Percentiles rank a stretch among this genome's conserved stretches.
These are phyloP conservation scores for Pachydiplax longipennis DNA, from an alignment of 2,888 invertebrate genomes.

Conservation along the genomic window DNA sequence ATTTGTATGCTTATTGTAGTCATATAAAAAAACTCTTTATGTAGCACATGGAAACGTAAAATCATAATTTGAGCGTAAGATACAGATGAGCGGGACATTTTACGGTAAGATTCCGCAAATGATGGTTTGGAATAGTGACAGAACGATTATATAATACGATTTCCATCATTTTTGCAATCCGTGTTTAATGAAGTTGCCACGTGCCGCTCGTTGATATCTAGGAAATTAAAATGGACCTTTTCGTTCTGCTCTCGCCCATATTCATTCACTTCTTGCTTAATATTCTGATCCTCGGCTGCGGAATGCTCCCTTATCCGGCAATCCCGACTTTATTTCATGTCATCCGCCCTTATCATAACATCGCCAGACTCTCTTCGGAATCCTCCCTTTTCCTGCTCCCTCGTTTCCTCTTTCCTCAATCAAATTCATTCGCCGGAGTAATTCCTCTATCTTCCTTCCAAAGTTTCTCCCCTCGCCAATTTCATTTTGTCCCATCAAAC, in stretches of 20 bases:
- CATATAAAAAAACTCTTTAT: no score
- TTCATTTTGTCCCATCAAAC: neutral
- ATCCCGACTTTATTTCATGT: neutral
- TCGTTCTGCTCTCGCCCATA: neutral
- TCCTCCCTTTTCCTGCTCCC: neutral
- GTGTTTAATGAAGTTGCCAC: neutral
- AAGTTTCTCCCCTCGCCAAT: neutral
- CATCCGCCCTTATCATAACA: conserved; percentile 9
- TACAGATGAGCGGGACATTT: no score
- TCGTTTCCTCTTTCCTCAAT: neutral
- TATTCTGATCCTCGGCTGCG: neutral
- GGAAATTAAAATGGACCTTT: neutral
- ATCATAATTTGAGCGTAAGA: no score
- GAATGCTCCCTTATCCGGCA: neutral
- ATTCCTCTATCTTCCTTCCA: neutral
- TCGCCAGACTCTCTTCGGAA: neutral
- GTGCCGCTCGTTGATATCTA: neutral
- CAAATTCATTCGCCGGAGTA: neutral
- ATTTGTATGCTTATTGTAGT: no score
- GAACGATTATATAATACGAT: no score
- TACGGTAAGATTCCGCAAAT: no score
- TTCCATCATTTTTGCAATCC: no score
- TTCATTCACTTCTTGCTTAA: neutral
- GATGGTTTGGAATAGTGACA: no score
- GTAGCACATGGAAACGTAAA: no score